Evolutionary conservation across 1,140 invertebrate species (phyloP).

Genomic region (Caenorhabditis briggsae): DNA sequence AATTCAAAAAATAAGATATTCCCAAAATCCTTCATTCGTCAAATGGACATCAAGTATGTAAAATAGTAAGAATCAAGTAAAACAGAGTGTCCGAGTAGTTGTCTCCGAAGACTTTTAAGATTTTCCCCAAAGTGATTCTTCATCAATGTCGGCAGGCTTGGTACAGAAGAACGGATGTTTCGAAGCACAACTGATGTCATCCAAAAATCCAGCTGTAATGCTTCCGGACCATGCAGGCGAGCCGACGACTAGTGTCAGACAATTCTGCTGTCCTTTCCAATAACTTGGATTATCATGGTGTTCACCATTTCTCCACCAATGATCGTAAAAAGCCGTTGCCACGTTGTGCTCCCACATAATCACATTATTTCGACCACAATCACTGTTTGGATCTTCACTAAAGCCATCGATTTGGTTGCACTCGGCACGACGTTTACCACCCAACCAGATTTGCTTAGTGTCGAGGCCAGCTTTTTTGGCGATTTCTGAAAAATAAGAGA

Average conservation of each 20-base stretch:
- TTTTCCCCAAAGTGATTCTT: too few species aligned
- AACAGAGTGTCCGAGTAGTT: too few species aligned
- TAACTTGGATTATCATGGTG: background rate
- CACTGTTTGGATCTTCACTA: background rate
- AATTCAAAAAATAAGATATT: too few species aligned
- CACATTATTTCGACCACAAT: background rate
- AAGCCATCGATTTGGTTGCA: background rate
- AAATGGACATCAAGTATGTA: too few species aligned
- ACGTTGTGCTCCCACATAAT: background rate
- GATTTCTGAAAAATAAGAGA: background rate
- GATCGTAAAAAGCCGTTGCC: background rate
- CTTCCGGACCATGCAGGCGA: background rate
- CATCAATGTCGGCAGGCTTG: background rate
- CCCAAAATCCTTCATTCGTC: too few species aligned
- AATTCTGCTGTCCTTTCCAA: background rate
- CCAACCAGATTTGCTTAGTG: background rate
- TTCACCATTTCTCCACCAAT: constrained; percentile 3
- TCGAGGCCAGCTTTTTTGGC: background rate
- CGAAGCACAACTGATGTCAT: background rate
- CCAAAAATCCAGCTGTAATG: background rate
- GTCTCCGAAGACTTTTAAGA: too few species aligned
- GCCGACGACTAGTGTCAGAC: background rate
- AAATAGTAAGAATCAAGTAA: too few species aligned
- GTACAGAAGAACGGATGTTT: background rate
- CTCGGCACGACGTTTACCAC: background rate